phyloP scores from a whole-genome alignment of 2,797 vertebrate species.

The Sebastes iracundus region DNA sequence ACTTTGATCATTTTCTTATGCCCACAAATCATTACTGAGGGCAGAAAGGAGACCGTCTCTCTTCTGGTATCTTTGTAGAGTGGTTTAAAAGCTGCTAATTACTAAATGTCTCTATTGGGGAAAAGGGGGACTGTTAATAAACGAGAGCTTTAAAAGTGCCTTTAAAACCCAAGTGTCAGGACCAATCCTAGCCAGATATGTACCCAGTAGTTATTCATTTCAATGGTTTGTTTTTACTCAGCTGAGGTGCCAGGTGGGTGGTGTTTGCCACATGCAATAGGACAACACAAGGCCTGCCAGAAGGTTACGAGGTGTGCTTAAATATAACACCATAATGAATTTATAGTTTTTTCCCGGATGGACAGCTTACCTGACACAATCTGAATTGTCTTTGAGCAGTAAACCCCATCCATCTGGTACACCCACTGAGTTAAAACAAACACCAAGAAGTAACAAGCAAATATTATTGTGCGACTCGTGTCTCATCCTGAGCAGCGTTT shows the following conservation, averaged over 20 bases:
- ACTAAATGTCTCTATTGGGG: slow-evolving; percentile 16
- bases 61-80: slow-evolving; percentile 13
- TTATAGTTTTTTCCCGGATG: slow-evolving; percentile 26
- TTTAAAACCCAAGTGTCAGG: slow-evolving; percentile 10
- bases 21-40: slow-evolving; percentile 31
- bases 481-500: slow-evolving; percentile 42
- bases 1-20: slow-evolving; percentile 41
- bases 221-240: slow-evolving; percentile 33
- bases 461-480: slow-evolving; percentile 27
- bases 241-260: slow-evolving; percentile 43
- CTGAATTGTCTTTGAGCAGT: slow-evolving; percentile 38
- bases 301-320: slow-evolving; percentile 23
- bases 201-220: neutral
- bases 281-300: slow-evolving; percentile 19
- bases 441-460: slow-evolving; percentile 47
- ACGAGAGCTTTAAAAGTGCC: slow-evolving; percentile 21
- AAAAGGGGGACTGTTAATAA: slow-evolving; percentile 8
- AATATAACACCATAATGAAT: slow-evolving; percentile 22
- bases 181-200: slow-evolving; percentile 14
- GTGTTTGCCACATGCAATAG: slow-evolving; percentile 35
- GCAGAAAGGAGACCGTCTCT: slow-evolving; percentile 4
- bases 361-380: slow-evolving; percentile 48
- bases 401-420: slow-evolving; percentile 65
- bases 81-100: slow-evolving; percentile 49
- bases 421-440: slow-evolving; percentile 55